phyloP scores from a whole-genome alignment of 2,113 vertebrate species.

The Ursus arctos region DNA sequence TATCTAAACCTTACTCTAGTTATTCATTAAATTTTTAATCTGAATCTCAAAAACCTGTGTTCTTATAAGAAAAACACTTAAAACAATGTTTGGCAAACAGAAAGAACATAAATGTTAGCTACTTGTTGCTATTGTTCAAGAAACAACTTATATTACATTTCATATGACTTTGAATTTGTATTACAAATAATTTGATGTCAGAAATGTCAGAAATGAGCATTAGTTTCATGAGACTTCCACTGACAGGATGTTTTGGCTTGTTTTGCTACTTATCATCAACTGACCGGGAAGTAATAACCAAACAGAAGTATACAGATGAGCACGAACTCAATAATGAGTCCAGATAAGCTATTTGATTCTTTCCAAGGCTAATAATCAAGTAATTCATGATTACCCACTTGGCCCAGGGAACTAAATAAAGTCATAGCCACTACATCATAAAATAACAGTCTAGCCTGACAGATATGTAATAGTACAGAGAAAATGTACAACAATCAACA shows the following conservation, averaged over 20 bases:
- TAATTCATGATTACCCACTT: neutral
- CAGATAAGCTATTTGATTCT: slow-evolving; percentile 37
- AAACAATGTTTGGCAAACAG: neutral
- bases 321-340: neutral
- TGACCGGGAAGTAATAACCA: neutral
- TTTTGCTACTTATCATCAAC: slow-evolving; percentile 17
- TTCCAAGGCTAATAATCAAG: slow-evolving; percentile 49
- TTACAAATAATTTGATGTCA: slow-evolving; percentile 6
- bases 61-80: slow-evolving; percentile 30
- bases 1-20: neutral
- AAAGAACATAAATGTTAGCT: neutral
- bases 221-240: neutral
- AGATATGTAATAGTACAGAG: neutral
- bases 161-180: neutral
- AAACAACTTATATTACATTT: slow-evolving; percentile 30
- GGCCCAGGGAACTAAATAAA: slow-evolving; percentile 4
- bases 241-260: neutral
- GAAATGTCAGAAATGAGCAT: slow-evolving; percentile 45
- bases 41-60: slow-evolving; percentile 4
- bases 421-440: neutral
- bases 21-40: slow-evolving; percentile 38
- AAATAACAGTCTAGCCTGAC: neutral
- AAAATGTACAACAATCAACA: neutral
- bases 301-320: neutral
- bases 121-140: neutral